These are phyloP conservation scores for Tapirus terrestris DNA, from an alignment of 2,113 vertebrate genomes.

Conservation along the genomic window DNA sequence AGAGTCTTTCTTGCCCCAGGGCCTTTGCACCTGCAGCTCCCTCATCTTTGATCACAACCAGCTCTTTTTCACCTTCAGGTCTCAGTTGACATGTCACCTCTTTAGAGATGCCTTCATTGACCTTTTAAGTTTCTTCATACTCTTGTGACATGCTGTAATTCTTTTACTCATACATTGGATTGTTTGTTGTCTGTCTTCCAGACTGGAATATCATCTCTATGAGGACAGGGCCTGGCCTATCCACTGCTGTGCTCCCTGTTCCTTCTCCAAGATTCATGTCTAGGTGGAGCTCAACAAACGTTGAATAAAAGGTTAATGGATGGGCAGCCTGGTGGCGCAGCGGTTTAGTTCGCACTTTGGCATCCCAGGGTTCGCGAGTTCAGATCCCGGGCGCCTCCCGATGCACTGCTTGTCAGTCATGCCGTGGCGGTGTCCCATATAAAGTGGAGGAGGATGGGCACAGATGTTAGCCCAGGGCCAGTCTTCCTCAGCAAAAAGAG, in stretches of 20 bases:
- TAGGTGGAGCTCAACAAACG: too few relatives aligned
- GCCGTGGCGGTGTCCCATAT: too few relatives aligned
- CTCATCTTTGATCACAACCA: not conserved
- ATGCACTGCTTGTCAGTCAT: too few relatives aligned
- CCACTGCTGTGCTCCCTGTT: not conserved
- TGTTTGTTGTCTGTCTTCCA: not conserved
- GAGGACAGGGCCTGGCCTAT: not conserved
- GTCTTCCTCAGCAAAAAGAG: too few relatives aligned
- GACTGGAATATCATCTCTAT: not conserved
- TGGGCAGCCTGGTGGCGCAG: too few relatives aligned
- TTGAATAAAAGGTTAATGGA: not conserved
- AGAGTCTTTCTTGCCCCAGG: not conserved
- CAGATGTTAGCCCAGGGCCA: too few relatives aligned
- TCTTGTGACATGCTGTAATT: not conserved
- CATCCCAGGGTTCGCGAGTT: too few relatives aligned
- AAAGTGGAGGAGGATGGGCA: too few relatives aligned
- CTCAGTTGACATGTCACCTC: too few relatives aligned
- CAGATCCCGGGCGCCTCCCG: too few relatives aligned
- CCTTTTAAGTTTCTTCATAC: not conserved
- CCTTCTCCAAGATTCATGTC: not conserved
- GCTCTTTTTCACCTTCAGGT: not conserved
- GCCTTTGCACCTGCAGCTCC: not conserved
- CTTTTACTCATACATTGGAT: rapidly evolving
- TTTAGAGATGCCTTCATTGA: not conserved
- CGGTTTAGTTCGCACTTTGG: too few relatives aligned